These are phyloP conservation scores for Tinea pellionella DNA, from an alignment of 2,888 invertebrate species.

Conservation along the genomic window DNA sequence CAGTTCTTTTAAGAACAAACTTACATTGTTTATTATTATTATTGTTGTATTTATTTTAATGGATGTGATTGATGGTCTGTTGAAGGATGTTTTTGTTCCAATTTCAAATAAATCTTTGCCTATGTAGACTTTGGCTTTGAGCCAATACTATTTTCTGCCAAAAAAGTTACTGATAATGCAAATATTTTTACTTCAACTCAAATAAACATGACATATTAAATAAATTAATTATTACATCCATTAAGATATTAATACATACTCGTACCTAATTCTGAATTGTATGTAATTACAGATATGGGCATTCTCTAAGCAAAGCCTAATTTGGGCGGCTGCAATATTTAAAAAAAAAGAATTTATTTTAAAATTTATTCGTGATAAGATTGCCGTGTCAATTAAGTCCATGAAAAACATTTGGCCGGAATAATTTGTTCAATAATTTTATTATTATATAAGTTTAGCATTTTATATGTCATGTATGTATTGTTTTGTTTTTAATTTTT, in stretches of 20 bases:
- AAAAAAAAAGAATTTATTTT: conserved; percentile 19
- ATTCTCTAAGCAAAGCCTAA: conserved; percentile 15
- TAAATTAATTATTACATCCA: no score
- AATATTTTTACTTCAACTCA: no score
- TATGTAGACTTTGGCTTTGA: neutral
- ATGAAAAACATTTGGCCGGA: neutral
- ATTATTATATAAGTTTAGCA: neutral
- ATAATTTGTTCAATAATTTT: neutral
- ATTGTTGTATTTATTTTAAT: neutral
- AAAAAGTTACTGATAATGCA: neutral
- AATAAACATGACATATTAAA: no score
- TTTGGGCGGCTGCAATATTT: conserved; percentile 57
- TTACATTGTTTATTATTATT: neutral
- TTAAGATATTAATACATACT: no score
- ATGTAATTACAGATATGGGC: no score
- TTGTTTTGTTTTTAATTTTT: neutral
- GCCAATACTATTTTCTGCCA: neutral
- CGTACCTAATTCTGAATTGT: no score
- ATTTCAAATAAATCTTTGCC: neutral
- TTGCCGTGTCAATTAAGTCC: conserved; percentile 57
- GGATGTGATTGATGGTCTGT: neutral
- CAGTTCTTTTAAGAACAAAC: conserved; percentile 71
- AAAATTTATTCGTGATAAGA: conserved; percentile 48
- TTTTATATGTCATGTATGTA: neutral
- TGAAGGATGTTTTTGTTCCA: neutral